These are phyloP conservation scores for Phocoena phocoena DNA, from an alignment of 2,113 vertebrate species.

Conservation along the genomic window DNA sequence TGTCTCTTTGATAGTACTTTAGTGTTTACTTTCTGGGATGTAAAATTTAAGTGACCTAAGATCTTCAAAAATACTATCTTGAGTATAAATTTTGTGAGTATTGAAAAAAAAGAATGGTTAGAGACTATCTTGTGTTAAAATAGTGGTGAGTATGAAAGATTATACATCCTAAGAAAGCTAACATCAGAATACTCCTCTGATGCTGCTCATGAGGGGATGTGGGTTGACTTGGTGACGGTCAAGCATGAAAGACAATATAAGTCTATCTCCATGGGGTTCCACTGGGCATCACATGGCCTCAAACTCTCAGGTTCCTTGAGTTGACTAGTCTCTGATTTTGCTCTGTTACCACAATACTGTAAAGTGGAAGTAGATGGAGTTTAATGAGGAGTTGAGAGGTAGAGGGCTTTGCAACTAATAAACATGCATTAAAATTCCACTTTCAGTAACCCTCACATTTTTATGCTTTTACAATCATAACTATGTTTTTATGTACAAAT, in stretches of 20 bases:
- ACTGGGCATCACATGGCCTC: neutral
- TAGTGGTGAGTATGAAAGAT: neutral
- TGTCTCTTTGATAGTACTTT: neutral
- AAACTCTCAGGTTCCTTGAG: neutral
- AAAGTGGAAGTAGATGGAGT: neutral
- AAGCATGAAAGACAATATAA: neutral
- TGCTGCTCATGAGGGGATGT: neutral
- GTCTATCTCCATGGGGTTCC: neutral
- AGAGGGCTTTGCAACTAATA: neutral
- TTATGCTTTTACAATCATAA: neutral
- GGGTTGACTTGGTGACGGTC: neutral
- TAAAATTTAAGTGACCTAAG: neutral
- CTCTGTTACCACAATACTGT: neutral
- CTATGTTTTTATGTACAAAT: neutral
- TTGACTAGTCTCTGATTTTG: neutral
- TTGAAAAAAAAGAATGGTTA: neutral
- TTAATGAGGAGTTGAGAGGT: neutral
- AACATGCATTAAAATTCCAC: neutral
- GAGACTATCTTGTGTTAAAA: neutral
- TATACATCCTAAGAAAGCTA: neutral
- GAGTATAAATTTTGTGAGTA: neutral
- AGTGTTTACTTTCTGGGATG: neutral
- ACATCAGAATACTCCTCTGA: neutral
- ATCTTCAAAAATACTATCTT: neutral
- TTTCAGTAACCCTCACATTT: neutral